Base-by-base conservation (phyloP, 2,113 vertebrate genomes). In the Anhinga rufa region DNA sequence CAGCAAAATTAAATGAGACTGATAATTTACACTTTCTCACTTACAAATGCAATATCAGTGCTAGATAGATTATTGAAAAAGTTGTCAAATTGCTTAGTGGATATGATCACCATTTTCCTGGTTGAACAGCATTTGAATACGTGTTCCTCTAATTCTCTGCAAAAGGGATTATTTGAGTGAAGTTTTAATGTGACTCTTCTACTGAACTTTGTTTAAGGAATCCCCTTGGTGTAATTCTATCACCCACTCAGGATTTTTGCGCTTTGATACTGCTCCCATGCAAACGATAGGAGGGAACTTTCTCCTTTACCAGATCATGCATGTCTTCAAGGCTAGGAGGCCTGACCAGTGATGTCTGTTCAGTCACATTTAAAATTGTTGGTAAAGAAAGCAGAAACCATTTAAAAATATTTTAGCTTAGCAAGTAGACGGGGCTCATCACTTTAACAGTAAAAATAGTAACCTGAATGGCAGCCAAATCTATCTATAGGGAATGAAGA, bases 401-500 rank as follows among this genome's bases (percentile, higher is more conserved):
- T 62, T 82, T 77, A 2, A 54, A 80, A 85, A 64, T 36, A 69
- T 80, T 70, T 96, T 57, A 82, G 51, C 22, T 46, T 64, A 89
- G 51, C 82, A 91, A 61, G 17, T 51, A 71, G 81, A 58, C 55
- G 93, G 75, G 64, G 70, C 51, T 89, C 96, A 95, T 96, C 38
- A 88, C 46, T 95, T 97, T 57, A 81, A 87, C 70, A 85, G 61
- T 82, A 93, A 94, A 96, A 96, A 90, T 52, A 83, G 75, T 87
- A 92, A 88, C 52, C 31, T 93, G 78, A 95, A 93, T 86, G 90
- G 32, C 80, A 89, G 77, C 86, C 89, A 95, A 55, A 68, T 77
- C 76, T 83, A 26, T 38, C 51, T 87, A 31, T 54, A 84, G 42
- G 61, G 65, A 61, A 79, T 74, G 61, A 86, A 95, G 92, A 96